These are phyloP conservation scores for Plebejus melissa DNA, from an alignment of 2,888 invertebrate genomes.

Conservation along the genomic window DNA sequence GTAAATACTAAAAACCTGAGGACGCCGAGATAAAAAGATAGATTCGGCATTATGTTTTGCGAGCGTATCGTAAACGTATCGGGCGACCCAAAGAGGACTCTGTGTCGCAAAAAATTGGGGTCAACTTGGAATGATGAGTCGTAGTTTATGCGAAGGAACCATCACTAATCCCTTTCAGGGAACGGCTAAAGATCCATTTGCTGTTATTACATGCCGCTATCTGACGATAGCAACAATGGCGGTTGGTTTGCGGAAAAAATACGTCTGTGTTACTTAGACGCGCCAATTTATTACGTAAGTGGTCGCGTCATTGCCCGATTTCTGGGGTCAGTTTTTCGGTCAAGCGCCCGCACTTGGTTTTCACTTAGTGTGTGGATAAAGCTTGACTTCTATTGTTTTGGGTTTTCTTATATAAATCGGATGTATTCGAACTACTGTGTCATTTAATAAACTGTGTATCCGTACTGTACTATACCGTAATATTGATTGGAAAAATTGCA, in stretches of 20 bases:
- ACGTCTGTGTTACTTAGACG: conserved; percentile 7
- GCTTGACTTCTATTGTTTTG: no score
- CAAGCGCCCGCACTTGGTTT: background rate
- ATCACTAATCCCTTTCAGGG: conserved; percentile 42
- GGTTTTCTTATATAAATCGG: no score
- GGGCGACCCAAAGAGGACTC: conserved; percentile 4
- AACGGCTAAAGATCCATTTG: conserved; percentile 49
- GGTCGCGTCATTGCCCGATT: conserved; percentile 3
- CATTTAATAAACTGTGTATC: no score
- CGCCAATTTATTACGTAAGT: conserved; percentile 6
- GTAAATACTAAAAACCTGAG: conserved; percentile 13
- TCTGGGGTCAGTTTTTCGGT: conserved; percentile 16
- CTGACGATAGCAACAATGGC: conserved; percentile 40
- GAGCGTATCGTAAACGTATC: conserved; percentile 14
- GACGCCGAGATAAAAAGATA: conserved; percentile 18
- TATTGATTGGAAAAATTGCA: no score
- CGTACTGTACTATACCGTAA: no score
- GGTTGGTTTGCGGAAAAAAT: conserved; percentile 27
- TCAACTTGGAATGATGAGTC: background rate
- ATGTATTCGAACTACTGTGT: no score
- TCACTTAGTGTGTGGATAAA: background rate
- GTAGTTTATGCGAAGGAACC: conserved; percentile 32
- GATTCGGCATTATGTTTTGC: conserved; percentile 24
- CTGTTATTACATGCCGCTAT: conserved; percentile 44
- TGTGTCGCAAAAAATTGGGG: conserved; percentile 5